Percentiles rank a stretch among this genome's conserved stretches.
Conservation (phyloP, 2,797 vertebrate species). For the Lepus townsendii region DNA sequence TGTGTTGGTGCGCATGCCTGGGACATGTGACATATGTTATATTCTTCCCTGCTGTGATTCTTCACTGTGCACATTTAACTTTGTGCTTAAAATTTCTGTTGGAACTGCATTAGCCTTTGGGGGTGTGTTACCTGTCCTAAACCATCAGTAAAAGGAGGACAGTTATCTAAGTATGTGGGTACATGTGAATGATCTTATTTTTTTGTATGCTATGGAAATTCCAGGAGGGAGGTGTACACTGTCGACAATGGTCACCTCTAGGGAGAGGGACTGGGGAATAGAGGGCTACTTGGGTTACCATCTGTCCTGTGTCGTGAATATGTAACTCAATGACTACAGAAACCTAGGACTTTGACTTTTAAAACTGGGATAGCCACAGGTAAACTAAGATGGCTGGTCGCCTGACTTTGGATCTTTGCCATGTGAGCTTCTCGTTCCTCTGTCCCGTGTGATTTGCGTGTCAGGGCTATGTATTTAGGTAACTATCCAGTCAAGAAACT, state of each 20-base stretch:
- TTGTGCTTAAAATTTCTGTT: background rate
- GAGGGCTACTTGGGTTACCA: background rate
- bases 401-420: background rate
- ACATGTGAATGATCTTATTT: background rate
- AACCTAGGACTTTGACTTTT: background rate
- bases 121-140: background rate
- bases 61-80: conserved; percentile 1
- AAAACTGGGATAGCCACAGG: background rate
- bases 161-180: conserved; percentile 27
- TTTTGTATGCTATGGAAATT: background rate
- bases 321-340: background rate
- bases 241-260: background rate
- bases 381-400: background rate
- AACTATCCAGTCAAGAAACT: background rate
- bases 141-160: background rate
- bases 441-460: conserved; percentile 20
- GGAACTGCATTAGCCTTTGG: conserved; percentile 26
- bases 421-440: background rate
- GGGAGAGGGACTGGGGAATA: background rate
- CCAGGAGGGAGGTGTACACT: background rate
- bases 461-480: background rate
- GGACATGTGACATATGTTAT: conserved; percentile 1
- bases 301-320: too few species aligned
- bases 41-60: conserved; percentile 36
- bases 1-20: background rate